A percentile compares a stretch with the other conserved stretches of the same genome.
phyloP scores from a whole-genome alignment of 2,888 invertebrate species.

The Drosophila melanosoma region DNA sequence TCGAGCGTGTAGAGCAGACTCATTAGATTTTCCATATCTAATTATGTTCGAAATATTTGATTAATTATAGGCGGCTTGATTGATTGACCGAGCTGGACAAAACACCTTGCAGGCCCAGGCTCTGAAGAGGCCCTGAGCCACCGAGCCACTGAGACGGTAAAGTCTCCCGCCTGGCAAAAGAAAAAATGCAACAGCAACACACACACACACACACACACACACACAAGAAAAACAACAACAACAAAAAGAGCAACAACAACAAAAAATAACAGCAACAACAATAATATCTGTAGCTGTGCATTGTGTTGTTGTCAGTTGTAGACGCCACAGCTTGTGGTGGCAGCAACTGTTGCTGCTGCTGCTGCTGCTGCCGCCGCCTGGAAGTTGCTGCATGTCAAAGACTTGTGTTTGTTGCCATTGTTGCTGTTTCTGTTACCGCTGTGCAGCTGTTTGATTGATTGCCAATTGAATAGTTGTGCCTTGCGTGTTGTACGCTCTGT shows the following conservation, averaged over 20 bases:
- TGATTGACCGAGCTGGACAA: slow-evolving; percentile 66
- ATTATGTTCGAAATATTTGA: slow-evolving; percentile 78
- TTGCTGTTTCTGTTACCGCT: slow-evolving; percentile 55
- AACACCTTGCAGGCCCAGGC: slow-evolving; percentile 58
- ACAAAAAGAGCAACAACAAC: slow-evolving; percentile 13
- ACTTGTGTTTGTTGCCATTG: slow-evolving; percentile 57
- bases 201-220: slow-evolving; percentile 9
- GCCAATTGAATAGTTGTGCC: slow-evolving; percentile 77
- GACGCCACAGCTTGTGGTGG: slow-evolving; percentile 77
- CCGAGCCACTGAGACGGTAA: slow-evolving; percentile 28
- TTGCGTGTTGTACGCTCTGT: slow-evolving; percentile 61
- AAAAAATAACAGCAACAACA: slow-evolving; percentile 30
- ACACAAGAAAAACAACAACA: slow-evolving; percentile 31
- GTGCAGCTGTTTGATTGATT: slow-evolving; percentile 83
- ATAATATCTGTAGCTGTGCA: slow-evolving; percentile 41
- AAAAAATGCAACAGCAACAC: slow-evolving; percentile 65
- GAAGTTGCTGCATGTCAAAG: slow-evolving; percentile 75
- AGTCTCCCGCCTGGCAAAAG: slow-evolving; percentile 64
- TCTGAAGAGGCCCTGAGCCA: slow-evolving; percentile 30
- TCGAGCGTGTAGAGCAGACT: slow-evolving; percentile 60
- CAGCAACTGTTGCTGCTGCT: slow-evolving; percentile 63
- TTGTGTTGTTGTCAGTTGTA: slow-evolving; percentile 77
- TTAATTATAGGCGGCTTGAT: slow-evolving; percentile 78
- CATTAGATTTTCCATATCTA: slow-evolving; percentile 81
- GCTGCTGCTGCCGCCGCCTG: slow-evolving; percentile 65